Conservation (phyloP, 2,888 invertebrate genomes). For the Synergus itoensis region DNA sequence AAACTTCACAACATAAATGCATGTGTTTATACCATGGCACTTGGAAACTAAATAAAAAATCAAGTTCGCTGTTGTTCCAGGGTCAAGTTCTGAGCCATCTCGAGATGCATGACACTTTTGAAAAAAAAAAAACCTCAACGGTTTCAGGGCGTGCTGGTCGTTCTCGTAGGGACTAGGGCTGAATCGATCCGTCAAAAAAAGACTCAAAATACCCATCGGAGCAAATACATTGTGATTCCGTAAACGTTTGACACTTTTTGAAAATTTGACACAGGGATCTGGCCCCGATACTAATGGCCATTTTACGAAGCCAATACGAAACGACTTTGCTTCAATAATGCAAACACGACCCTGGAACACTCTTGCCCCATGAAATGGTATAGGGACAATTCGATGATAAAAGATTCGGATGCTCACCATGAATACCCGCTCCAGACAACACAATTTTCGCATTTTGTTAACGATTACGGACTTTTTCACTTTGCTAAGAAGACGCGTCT, state of each 20-base stretch:
- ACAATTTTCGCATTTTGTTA: constrained; percentile 68
- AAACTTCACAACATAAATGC: neutral
- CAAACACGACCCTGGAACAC: neutral
- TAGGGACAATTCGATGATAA: neutral
- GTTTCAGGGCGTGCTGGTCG: constrained; percentile 25
- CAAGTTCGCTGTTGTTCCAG: constrained; percentile 44
- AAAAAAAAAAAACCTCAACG: constrained; percentile 26
- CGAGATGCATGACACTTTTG: constrained; percentile 3
- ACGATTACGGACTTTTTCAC: constrained; percentile 64
- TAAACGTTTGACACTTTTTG: constrained; percentile 47
- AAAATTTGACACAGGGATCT: constrained; percentile 65
- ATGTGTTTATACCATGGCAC: neutral
- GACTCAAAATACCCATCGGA: constrained; percentile 15
- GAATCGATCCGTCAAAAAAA: constrained; percentile 28
- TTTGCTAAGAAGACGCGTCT: constrained; percentile 71
- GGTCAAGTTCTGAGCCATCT: constrained; percentile 51
- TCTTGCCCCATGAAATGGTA: neutral
- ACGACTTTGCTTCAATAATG: constrained; percentile 35
- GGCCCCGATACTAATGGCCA: constrained; percentile 70
- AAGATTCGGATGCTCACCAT: constrained; percentile 63
- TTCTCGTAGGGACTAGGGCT: neutral
- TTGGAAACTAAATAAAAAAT: constrained; percentile 43
- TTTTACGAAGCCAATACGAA: constrained; percentile 61
- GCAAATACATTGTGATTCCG: constrained; percentile 1
- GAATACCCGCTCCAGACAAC: constrained; percentile 68